These are phyloP conservation scores for Coracopsis vasa DNA, from an alignment of 2,113 vertebrate genomes.

Conservation along the genomic window DNA sequence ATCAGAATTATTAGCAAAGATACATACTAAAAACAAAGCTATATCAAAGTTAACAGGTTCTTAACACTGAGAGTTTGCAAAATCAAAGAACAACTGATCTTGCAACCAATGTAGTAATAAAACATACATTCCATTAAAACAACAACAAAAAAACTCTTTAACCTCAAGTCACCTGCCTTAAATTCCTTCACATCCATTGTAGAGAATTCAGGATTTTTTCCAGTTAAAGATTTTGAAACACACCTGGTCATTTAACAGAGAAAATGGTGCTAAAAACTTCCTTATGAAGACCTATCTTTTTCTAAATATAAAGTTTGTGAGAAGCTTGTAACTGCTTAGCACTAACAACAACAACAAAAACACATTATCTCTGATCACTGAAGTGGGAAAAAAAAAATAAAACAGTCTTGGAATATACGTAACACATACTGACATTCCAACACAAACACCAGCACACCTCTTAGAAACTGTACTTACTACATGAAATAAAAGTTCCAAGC, in stretches of 20 bases:
- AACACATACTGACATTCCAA: neutral
- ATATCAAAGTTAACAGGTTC: neutral
- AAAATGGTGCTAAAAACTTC: neutral
- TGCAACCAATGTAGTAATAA: neutral
- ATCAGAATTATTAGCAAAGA: neutral
- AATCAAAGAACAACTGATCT: neutral
- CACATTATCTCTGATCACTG: neutral
- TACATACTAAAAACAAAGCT: neutral
- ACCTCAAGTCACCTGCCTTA: neutral
- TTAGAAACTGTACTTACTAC: neutral
- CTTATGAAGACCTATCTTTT: neutral
- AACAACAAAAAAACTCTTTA: neutral
- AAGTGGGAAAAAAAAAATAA: neutral
- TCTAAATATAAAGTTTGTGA: neutral
- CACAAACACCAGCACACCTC: neutral
- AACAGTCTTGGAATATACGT: accelerated
- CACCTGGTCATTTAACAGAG: neutral
- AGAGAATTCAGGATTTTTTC: neutral
- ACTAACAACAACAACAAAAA: neutral
- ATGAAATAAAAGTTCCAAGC: neutral
- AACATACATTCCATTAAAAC: neutral
- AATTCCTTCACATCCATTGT: neutral
- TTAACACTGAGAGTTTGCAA: neutral
- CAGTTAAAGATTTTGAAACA: neutral
- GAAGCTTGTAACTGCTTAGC: neutral